Percentiles rank a stretch among this genome's conserved stretches.
phyloP scores from a whole-genome alignment of 1,140 invertebrate genomes.

The Homarus americanus region DNA sequence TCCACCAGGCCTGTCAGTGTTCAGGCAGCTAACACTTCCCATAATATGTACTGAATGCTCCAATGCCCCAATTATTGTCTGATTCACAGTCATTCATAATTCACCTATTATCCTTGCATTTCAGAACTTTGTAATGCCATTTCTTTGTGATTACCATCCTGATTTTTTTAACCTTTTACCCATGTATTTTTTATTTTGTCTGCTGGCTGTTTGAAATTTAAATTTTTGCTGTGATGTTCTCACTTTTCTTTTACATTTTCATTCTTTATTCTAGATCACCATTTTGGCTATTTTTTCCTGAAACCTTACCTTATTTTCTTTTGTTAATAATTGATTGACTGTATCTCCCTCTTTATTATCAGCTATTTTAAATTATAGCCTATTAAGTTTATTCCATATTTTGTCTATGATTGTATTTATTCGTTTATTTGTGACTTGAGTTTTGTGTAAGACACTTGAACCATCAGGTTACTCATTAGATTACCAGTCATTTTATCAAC shows the following conservation, averaged over 20 bases:
- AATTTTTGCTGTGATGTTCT: neutral
- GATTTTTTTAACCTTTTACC: neutral
- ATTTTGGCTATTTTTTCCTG: neutral
- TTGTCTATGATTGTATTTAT: neutral
- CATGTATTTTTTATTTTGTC: neutral
- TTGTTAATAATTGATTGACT: neutral
- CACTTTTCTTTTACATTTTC: neutral
- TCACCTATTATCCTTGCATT: neutral
- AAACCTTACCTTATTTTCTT: neutral
- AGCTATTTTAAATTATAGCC: neutral
- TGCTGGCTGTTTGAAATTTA: neutral
- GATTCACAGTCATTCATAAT: neutral
- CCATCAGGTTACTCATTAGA: neutral
- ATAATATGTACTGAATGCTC: neutral
- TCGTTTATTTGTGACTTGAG: neutral
- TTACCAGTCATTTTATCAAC: neutral
- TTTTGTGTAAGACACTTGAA: neutral
- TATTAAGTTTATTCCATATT: neutral
- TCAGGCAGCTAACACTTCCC: neutral
- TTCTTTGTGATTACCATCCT: neutral
- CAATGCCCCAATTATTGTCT: neutral
- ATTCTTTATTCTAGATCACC: neutral
- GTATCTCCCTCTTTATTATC: neutral
- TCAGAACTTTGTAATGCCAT: neutral
- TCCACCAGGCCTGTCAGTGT: constrained; percentile 35